phyloP scores from a whole-genome alignment of 2,888 invertebrate species.

The Amiota minor region DNA sequence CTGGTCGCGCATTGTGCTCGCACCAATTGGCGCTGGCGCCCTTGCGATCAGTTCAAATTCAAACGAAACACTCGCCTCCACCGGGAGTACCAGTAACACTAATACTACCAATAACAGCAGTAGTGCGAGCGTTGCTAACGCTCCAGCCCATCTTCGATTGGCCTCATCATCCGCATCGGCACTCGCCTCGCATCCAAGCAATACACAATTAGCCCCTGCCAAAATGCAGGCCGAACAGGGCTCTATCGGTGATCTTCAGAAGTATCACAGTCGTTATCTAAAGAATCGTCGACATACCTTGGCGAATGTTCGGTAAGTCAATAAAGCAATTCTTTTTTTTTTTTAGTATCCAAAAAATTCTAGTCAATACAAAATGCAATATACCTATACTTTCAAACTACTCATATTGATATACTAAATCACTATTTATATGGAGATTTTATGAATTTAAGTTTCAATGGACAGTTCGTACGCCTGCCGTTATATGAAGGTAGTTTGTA shows the following conservation, averaged over 20 bases:
- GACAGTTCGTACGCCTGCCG: no score
- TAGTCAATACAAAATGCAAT: background rate
- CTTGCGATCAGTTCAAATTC: slow-evolving; percentile 67
- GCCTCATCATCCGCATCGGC: slow-evolving; percentile 67
- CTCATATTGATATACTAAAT: no score
- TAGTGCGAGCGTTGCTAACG: slow-evolving; percentile 60
- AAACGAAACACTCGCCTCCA: slow-evolving; percentile 69
- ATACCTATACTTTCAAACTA: no score
- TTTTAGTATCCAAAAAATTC: background rate
- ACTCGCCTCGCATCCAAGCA: slow-evolving; percentile 66
- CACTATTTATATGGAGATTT: no score
- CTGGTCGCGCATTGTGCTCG: slow-evolving; percentile 70
- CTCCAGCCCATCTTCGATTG: slow-evolving; percentile 56
- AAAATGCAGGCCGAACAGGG: slow-evolving; percentile 95
- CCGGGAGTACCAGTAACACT: slow-evolving; percentile 63
- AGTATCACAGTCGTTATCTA: slow-evolving; percentile 89
- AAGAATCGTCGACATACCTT: slow-evolving; percentile 90
- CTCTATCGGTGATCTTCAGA: slow-evolving; percentile 90
- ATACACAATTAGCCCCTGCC: slow-evolving; percentile 74
- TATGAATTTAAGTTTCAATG: no score
- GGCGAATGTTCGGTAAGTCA: slow-evolving; percentile 93
- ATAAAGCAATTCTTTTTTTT: background rate
- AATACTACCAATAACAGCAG: slow-evolving; percentile 57
- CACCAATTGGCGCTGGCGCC: slow-evolving; percentile 61
- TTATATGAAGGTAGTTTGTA: no score